Evolutionary conservation across 2,113 vertebrate genomes (phyloP), one percentile per base, ranked within the genome.

Genomic region (Pleuronectes platessa): DNA sequence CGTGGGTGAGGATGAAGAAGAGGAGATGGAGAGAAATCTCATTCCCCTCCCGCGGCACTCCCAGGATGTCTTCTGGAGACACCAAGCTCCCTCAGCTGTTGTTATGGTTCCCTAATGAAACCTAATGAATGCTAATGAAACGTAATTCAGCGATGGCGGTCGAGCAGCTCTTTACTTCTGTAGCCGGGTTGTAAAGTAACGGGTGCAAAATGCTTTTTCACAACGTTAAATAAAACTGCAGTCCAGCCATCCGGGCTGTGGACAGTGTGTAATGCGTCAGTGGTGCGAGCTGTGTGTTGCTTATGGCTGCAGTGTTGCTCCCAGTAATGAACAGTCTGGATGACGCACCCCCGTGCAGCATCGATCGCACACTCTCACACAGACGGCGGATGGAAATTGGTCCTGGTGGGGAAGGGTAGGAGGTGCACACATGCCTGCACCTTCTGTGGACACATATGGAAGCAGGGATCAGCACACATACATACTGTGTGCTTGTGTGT

Each of bases 381-480:
- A 91, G 89, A 86, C 83, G 84, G 90, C 21, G 71, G 71, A 84
- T 84, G 83, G 86, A 89, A 89, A 93, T 92, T 86, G 85, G 86
- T 83, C 82, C 80, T 87, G 83, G 74, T 79, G 88, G 84, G 87
- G 76, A 72, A 31, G 77, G 61, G 61, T 65, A 79, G 86, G 86
- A 74, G 81, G 79, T 24, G 74, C 87, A 81, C 86, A 87, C 82
- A 90, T 83, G 88, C 86, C 86, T 89, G 61, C 71, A 54, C 90
- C 90, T 89, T 91, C 90, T 91, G 92, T 83, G 64, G 89, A 78
- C 76, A 74, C 88, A 90, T 91, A 91, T 90, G 90, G 88, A 83
- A 73, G 56, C 47, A 68, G 73, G 74, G 81, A 81, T 86, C 74
- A 82, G 82, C 84, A 24, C 83, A 87, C 84, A 75, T 86, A 24